Conservation (phyloP, 1,140 invertebrate genomes). For the Drosophila navojoa region DNA sequence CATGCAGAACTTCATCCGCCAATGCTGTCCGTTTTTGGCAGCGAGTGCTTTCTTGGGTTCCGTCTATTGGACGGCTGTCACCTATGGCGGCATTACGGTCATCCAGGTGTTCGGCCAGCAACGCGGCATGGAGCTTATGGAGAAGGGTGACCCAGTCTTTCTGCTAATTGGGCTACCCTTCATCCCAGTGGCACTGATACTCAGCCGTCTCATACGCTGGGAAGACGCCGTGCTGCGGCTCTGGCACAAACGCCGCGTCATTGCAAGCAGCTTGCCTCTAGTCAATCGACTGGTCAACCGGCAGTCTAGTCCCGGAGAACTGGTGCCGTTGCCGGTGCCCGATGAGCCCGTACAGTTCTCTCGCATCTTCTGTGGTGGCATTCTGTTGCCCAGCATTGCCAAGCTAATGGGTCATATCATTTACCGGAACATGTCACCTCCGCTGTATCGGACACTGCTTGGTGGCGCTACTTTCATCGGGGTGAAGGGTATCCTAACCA, state of each 20-base stretch:
- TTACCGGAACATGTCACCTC: constrained; percentile 91
- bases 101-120: constrained; percentile 97
- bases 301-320: constrained; percentile 1
- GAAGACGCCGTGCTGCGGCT: constrained; percentile 94
- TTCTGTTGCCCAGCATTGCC: constrained; percentile 96
- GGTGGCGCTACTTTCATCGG: constrained; percentile 95
- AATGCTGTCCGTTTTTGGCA: constrained; percentile 95
- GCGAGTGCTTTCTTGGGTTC: constrained; percentile 95
- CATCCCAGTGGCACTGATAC: constrained; percentile 95
- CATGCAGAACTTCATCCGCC: constrained; percentile 92
- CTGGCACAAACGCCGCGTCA: constrained; percentile 86
- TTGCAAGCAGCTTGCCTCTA: constrained; percentile 87
- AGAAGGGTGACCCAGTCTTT: constrained; percentile 95
- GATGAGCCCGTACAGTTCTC: constrained; percentile 90
- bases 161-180: constrained; percentile 95
- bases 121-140: constrained; percentile 96
- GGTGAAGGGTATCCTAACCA: constrained; percentile 96
- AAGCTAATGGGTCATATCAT: constrained; percentile 95
- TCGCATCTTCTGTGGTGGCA: constrained; percentile 94
- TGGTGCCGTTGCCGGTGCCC: constrained; percentile 80
- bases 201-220: constrained; percentile 96
- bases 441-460: constrained; percentile 94
- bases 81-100: constrained; percentile 97
- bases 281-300: constrained; percentile 4
- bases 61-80: constrained; percentile 97